Evolutionary conservation across 2,797 vertebrate genomes (phyloP), one percentile per base, ranked within the genome.

Genomic region (Enteromius trimaculatus): DNA sequence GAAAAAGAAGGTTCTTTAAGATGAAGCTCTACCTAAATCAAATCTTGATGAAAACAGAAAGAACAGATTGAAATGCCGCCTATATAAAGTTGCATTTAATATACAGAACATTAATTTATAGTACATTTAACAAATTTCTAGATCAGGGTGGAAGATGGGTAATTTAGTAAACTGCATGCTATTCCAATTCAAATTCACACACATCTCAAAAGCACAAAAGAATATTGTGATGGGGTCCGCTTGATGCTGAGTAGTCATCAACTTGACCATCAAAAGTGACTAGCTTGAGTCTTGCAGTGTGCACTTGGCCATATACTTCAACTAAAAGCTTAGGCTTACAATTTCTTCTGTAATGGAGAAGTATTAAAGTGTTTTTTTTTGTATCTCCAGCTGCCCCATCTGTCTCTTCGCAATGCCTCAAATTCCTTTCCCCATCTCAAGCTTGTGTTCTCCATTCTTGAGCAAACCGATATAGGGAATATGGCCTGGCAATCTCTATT

Each of bases 401-500:
- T 55, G 42, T 29, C 85, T 71, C n/a, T 62, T 68, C 55, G 68
- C 47, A 68, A 39, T 6, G 23, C 37, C 77, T 65, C 82, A 87
- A 78, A 81, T 80, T 90, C 88, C 85, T 85, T 90, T 77, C 88
- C 90, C 85, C 90, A 88, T 88, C 89, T 89, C 23, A 44, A 29
- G 2, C 9, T 64, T 49, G 10, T 64, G 49, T 64, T 64, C 55
- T 19, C 70, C 58, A 66, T 31, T 66, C 79, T 68, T 86, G 86
- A 80, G 84, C 89, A 87, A 87, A 86, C 77, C 88, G 90, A 92
- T 87, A 90, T 90, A 88, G 86, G 86, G 89, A 89, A 94, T 93
- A 85, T 91, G 93, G 89, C 88, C 89, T 93, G 93, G 92, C 93
- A 93, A 91, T 83, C 87, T 91, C 92, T 92, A 4, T 21, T 9